Percentiles rank a stretch among this genome's conserved stretches.
Evolutionary conservation across 1,140 invertebrate genomes (phyloP).

Genomic region (Thaumatotibia leucotreta): DNA sequence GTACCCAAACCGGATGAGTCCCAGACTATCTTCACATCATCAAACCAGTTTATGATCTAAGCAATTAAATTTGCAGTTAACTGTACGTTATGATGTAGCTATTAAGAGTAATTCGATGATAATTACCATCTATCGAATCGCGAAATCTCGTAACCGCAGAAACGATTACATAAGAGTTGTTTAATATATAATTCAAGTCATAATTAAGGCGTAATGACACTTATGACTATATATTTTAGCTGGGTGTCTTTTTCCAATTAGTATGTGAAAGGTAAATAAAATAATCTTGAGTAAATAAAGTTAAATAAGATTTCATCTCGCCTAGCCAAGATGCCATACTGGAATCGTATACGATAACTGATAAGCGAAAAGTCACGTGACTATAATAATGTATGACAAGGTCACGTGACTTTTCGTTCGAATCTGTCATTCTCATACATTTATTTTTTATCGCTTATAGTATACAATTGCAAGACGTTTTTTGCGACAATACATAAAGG

Average conservation of each 20-base stretch:
- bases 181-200: not conserved
- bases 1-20: too few species aligned
- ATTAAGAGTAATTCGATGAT: not conserved
- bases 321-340: too few species aligned
- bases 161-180: not conserved
- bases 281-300: not conserved
- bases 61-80: not conserved
- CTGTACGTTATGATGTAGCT: not conserved
- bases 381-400: too few species aligned
- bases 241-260: not conserved
- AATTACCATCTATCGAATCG: not conserved
- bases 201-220: not conserved
- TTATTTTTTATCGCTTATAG: too few species aligned
- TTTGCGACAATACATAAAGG: too few species aligned
- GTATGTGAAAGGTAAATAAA: not conserved
- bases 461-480: too few species aligned
- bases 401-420: too few species aligned
- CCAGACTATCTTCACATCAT: too few species aligned
- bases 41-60: not conserved
- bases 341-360: too few species aligned
- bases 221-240: not conserved
- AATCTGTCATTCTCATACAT: too few species aligned
- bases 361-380: too few species aligned
- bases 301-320: too few species aligned
- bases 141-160: not conserved